Percentiles rank a stretch among this genome's conserved stretches.
Conservation (phyloP, 2,888 invertebrate genomes). For the Epiblema foenella region DNA sequence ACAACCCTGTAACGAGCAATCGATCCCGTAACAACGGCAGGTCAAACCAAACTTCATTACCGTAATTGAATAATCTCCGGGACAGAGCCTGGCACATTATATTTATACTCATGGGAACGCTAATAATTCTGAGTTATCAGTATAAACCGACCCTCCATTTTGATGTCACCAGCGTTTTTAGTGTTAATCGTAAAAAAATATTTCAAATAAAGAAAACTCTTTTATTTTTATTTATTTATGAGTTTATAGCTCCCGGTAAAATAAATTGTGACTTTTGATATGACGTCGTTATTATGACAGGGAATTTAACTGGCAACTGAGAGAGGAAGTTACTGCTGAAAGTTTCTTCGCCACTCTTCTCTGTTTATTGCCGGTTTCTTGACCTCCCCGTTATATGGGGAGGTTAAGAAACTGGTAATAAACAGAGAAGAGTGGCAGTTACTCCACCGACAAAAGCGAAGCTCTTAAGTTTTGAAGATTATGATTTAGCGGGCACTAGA, state of each 20-base stretch:
- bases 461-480: no score
- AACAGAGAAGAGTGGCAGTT: no score
- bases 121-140: slow-evolving; percentile 27
- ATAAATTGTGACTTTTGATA: background rate
- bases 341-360: no score
- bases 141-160: slow-evolving; percentile 12
- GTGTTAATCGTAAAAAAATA: background rate
- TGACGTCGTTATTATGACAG: background rate
- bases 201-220: no score
- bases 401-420: no score
- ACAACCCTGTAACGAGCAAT: slow-evolving; percentile 48
- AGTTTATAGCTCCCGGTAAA: no score
- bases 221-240: no score
- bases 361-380: no score
- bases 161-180: background rate
- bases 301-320: no score
- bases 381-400: no score
- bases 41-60: slow-evolving; percentile 60
- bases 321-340: no score
- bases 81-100: slow-evolving; percentile 10
- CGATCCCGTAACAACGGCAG: slow-evolving; percentile 53
- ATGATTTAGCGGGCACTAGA: background rate
- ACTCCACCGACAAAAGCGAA: no score
- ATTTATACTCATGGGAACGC: slow-evolving; percentile 25
- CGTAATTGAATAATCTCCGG: slow-evolving; percentile 58